Evolutionary conservation across 2,797 vertebrate species (phyloP).

Genomic region (Pachyuromys duprasi): DNA sequence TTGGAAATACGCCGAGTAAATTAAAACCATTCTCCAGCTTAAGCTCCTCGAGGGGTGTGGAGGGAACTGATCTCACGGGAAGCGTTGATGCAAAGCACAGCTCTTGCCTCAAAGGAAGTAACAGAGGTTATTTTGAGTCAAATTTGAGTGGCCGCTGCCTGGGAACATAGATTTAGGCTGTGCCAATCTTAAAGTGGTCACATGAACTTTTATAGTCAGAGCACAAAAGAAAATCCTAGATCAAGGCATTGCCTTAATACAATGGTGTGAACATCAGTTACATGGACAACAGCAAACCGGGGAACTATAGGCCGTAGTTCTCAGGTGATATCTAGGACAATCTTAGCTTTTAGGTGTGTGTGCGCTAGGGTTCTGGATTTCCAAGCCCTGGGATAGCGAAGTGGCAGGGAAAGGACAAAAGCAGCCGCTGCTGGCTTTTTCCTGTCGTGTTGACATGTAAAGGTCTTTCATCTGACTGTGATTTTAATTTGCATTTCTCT

Average conservation of each 20-base stretch:
- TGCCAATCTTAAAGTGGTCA: background rate
- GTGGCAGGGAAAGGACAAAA: background rate
- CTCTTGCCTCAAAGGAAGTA: background rate
- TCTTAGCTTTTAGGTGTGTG: background rate
- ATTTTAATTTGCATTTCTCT: background rate
- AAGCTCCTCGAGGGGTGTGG: background rate
- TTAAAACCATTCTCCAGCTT: background rate
- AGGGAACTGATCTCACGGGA: background rate
- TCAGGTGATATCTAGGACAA: background rate
- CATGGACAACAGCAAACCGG: background rate
- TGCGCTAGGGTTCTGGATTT: background rate
- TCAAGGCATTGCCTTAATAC: background rate
- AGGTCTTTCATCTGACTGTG: background rate
- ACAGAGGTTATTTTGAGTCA: background rate
- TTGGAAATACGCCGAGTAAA: background rate
- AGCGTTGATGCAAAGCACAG: background rate
- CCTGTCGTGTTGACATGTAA: background rate
- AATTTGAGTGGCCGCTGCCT: background rate
- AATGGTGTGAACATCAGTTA: background rate
- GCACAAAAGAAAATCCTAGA: background rate
- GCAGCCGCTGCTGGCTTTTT: background rate
- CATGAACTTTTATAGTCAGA: background rate
- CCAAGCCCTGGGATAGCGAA: background rate
- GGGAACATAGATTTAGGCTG: background rate
- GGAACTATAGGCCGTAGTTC: background rate